Percentiles rank a stretch among this genome's conserved stretches.
phyloP scores from a whole-genome alignment of 2,888 invertebrate genomes.

The Apamea anceps region DNA sequence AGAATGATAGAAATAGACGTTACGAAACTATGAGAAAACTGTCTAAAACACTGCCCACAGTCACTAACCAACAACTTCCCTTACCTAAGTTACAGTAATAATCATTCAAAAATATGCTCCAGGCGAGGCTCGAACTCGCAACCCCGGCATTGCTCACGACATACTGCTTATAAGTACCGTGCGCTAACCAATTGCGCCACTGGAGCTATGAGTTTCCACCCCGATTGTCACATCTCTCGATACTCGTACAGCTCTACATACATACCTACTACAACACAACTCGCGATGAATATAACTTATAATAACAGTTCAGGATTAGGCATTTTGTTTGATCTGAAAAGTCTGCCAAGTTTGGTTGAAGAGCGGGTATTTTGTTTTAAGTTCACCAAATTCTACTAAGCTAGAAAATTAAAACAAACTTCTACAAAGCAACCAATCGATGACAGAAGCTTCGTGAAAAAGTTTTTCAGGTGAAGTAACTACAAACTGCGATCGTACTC shows the following conservation, averaged over 20 bases:
- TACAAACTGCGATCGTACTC: not conserved
- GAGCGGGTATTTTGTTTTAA: not conserved
- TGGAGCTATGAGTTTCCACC: slow-evolving; percentile 92
- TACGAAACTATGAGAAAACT: not conserved
- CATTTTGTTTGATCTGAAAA: slow-evolving; percentile 10
- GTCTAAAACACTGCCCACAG: not conserved
- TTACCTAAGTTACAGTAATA: not conserved
- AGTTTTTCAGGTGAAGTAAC: not conserved
- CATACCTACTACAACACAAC: not conserved
- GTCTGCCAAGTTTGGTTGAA: slow-evolving; percentile 7
- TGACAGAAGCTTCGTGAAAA: not conserved
- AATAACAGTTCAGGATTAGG: not conserved
- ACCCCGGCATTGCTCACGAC: slow-evolving; percentile 69
- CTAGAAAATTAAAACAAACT: not conserved
- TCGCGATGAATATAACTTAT: not conserved
- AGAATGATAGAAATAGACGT: not conserved
- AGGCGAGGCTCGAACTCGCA: slow-evolving; percentile 70
- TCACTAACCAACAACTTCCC: not conserved
- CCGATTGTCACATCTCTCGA: slow-evolving; percentile 26
- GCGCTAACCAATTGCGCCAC: slow-evolving; percentile 99
- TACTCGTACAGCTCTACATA: not conserved
- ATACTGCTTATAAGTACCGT: slow-evolving; percentile 99
- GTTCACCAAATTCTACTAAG: not conserved
- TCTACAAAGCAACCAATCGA: not conserved
- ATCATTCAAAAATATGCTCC: slow-evolving; percentile 63